Conservation (phyloP, 1,140 invertebrate species). For the Atta cephalotes region DNA sequence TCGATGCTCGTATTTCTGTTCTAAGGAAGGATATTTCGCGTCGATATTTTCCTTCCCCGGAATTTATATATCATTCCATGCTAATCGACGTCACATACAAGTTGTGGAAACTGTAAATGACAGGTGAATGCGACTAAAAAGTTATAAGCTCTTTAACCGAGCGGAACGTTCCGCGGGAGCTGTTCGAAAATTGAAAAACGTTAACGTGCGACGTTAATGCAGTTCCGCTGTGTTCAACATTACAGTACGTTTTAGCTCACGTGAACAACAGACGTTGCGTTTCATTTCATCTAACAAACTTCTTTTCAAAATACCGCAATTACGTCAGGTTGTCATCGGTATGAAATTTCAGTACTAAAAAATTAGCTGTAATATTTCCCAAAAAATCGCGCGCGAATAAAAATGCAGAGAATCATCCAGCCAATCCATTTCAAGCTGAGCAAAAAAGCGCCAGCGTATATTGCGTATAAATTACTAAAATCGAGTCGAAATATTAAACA, state of each 20-base stretch:
- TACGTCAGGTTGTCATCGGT: not conserved
- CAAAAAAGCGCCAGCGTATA: not conserved
- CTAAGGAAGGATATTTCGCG: not conserved
- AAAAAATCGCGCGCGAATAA: not conserved
- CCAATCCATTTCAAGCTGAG: not conserved
- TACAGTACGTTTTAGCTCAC: conserved; percentile 24
- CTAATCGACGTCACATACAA: conserved; percentile 28
- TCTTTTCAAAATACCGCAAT: not conserved
- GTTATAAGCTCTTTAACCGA: conserved; percentile 41
- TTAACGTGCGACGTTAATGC: conserved; percentile 45
- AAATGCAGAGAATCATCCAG: not conserved
- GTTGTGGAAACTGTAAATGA: not conserved
- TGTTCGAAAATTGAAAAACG: conserved; percentile 37
- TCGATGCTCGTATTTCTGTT: not conserved
- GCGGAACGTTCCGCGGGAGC: conserved; percentile 31
- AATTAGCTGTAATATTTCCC: not conserved
- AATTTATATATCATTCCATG: conserved; percentile 9
- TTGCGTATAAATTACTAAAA: conserved; percentile 25
- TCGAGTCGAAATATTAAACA: conserved; percentile 12
- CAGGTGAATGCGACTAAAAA: conserved; percentile 39
- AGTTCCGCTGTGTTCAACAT: conserved; percentile 34
- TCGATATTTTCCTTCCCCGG: not conserved
- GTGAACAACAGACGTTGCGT: conserved; percentile 9
- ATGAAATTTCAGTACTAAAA: conserved; percentile 22
- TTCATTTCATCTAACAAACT: not conserved